Conservation (phyloP, 2,888 invertebrate species). For the Rotaria macrura region DNA sequence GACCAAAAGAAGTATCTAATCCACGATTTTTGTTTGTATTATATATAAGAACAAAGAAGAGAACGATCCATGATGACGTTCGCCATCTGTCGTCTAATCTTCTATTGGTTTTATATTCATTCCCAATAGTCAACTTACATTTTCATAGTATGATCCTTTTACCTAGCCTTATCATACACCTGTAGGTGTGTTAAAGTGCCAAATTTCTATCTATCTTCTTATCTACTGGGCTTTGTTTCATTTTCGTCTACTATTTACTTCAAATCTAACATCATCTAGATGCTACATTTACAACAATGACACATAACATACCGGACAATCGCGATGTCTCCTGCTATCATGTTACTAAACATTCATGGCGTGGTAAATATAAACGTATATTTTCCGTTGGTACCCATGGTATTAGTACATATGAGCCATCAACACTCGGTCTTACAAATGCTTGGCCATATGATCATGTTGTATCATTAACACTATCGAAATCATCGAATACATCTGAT, state of each 20-base stretch:
- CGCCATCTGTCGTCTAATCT: not conserved
- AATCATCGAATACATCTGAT: slow-evolving; percentile 38
- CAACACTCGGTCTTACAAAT: slow-evolving; percentile 76
- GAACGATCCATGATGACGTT: not conserved
- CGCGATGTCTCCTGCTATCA: slow-evolving; percentile 89
- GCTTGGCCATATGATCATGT: not conserved
- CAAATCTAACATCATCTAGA: not conserved
- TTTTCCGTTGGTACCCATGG: slow-evolving; percentile 89
- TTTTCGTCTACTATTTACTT: not conserved
- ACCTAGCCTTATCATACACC: not conserved
- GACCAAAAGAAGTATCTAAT: no score
- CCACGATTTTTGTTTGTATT: no score
- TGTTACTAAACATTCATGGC: slow-evolving; percentile 94
- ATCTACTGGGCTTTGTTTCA: not conserved
- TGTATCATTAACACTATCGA: slow-evolving; percentile 39
- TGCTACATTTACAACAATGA: not conserved
- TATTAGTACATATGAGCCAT: slow-evolving; percentile 92
- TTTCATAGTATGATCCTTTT: not conserved
- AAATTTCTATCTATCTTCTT: not conserved
- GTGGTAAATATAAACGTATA: slow-evolving; percentile 92
- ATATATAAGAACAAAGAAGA: not conserved
- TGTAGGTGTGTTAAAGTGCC: not conserved
- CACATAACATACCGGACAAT: slow-evolving; percentile 64
- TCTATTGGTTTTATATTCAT: not conserved
- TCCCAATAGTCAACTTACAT: not conserved